Base-by-base conservation (phyloP, 1,140 invertebrate species). In the Hyles vespertilio region DNA sequence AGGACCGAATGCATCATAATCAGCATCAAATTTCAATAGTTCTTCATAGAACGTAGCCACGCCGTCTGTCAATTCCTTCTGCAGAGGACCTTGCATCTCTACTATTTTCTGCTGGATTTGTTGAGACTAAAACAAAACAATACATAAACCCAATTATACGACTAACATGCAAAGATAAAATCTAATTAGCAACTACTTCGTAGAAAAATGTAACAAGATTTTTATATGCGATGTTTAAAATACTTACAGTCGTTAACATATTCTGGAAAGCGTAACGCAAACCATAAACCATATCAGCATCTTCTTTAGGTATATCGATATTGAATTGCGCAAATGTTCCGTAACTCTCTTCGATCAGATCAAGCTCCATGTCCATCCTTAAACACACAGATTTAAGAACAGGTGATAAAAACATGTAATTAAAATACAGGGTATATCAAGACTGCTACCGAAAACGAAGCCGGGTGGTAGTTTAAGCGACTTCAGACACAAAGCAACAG, bases 281-380 rank as follows among this genome's bases (percentile, higher is more conserved):
- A 33, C 93, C 93, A 68, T 96, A 94, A 9, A 96, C 94, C 64
- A 93, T 91, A 63, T 96, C 94, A 2, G 92, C 92, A 70, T 97
- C 96, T 62, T 96, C 95, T 70, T 93, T 92, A 0, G 93, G 92
- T 10, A 96, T 91, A 65, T 92, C 89, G 34, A 96, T 92, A 32
- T 93, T 91, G 79, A 94, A 95, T 70, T 92, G 92, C 10, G 84
- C 86, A 71, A 97, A 92, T 55, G 95, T 91, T 6, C 90, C 89
- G 76, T 97, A 97, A 3, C 94, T 94, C 79, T 96, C 94, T 83
- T 96, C 94, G 64, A 97, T 95, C 3, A 93, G 83, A 58, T 91
- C 91, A 36, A 97, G 79, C 70, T 92, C 91, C 89, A 93, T 91
- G 61, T 97, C 95, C 89, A 96, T 92, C 67, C 92, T 90, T 61